A percentile compares a stretch with the other conserved stretches of the same genome.
Evolutionary conservation across 2,888 invertebrate genomes (phyloP).

Genomic region (Mycalesis mineus): DNA sequence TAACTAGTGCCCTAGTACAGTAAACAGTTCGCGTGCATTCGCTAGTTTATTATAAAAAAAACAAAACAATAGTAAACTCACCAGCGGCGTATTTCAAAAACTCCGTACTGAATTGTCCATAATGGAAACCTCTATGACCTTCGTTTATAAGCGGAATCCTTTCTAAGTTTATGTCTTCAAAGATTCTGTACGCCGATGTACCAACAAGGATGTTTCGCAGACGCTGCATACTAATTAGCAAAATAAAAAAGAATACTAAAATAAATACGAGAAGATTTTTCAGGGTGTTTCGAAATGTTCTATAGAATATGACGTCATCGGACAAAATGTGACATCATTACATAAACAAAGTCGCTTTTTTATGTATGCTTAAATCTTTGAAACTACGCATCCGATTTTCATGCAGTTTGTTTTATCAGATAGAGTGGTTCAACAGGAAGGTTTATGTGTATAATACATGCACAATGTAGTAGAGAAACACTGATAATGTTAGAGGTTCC

Average conservation of each 20-base stretch:
- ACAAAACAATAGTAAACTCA: slow-evolving; percentile 32
- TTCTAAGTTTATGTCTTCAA: slow-evolving; percentile 81
- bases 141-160: slow-evolving; percentile 61
- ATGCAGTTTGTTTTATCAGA: too few species aligned
- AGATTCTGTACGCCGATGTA: slow-evolving; percentile 62
- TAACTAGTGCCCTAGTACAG: too few species aligned
- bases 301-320: too few species aligned
- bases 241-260: neutral
- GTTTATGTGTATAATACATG: too few species aligned
- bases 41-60: neutral
- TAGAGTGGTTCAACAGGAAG: too few species aligned
- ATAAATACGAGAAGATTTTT: neutral
- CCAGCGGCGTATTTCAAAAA: slow-evolving; percentile 80
- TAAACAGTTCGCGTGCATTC: too few species aligned
- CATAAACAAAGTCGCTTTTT: too few species aligned
- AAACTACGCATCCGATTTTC: too few species aligned
- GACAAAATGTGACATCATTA: too few species aligned
- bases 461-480: too few species aligned
- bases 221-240: slow-evolving; percentile 53
- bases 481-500: too few species aligned
- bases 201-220: slow-evolving; percentile 59
- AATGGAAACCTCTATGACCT: slow-evolving; percentile 67
- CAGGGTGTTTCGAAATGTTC: neutral
- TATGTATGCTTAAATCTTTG: too few species aligned
- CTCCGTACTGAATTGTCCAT: slow-evolving; percentile 80